Base-by-base conservation (phyloP, 2,113 vertebrate species). In the Melierax canorus region DNA sequence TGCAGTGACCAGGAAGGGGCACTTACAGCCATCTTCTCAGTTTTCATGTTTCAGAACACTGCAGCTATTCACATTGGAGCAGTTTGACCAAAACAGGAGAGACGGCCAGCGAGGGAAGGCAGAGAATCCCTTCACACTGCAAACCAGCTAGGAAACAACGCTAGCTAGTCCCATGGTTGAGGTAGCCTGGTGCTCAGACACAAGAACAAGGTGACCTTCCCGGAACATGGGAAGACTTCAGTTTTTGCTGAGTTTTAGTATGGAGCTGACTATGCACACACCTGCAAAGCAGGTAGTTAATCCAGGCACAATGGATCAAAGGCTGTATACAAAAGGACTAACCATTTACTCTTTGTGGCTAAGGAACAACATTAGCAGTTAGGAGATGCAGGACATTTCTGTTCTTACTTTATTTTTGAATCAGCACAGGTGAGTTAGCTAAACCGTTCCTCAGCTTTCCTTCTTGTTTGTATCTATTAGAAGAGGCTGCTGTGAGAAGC, bases 51-150 rank as follows among this genome's bases (percentile, higher is more conserved):
- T 73, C 24, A 83, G 75, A 77, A 63, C 48, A 55, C 86, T 32
- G 11, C 11, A 48, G n/a, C 12, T 74, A 38, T 63, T 74, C 43
- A 45, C 21, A 39, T 1, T 16, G 59, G 39, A 72, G 21, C 11
- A 63, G 18, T 60, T 34, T 62, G 24, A 29, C n/a, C 32, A 41
- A 78, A 95, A 58, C 1, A 34, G 8, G 22, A 59, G 56, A 74
- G 21, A 43, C 4, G 18, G n/a, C 6, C 46, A 56, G 18, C 4
- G 19, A 71, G 24, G 30, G 36, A 48, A 56, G 43, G 24, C 66
- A 23, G 19, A 53, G 15, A 88, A 73, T 34, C 6, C 0, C 0
- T 19, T 88, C 29, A 14, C 10, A 3, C 11, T 60, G 66, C 15
- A 46, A 59, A 62, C 38, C 4, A 66, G 10, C 21, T 60, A 22